These are phyloP conservation scores for Hydraecia micacea DNA, from an alignment of 2,888 invertebrate genomes.

Conservation along the genomic window DNA sequence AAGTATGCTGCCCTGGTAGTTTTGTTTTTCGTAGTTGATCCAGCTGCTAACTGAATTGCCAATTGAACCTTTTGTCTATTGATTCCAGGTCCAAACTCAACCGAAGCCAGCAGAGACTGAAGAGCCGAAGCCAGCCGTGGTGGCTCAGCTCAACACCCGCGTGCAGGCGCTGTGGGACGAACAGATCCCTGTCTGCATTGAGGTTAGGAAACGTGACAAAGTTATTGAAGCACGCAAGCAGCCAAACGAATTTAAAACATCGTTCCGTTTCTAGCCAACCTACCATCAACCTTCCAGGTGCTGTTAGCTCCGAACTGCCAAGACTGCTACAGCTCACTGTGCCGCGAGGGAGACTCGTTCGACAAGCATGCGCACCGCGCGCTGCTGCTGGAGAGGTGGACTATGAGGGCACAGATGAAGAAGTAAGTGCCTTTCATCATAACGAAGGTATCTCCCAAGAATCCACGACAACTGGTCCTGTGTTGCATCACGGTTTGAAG, in stretches of 20 bases:
- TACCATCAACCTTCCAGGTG: slow-evolving; percentile 74
- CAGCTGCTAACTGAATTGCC: neutral
- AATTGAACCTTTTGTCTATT: neutral
- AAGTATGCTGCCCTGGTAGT: neutral
- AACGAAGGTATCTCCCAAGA: neutral
- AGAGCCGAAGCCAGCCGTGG: slow-evolving; percentile 77
- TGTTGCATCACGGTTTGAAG: neutral
- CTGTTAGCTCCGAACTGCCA: slow-evolving; percentile 93
- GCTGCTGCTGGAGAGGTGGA: slow-evolving; percentile 95
- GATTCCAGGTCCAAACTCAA: slow-evolving; percentile 81
- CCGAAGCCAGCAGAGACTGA: slow-evolving; percentile 76
- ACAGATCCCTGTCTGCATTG: slow-evolving; percentile 94
- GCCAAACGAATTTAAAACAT: neutral
- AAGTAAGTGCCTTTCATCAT: slow-evolving; percentile 74
- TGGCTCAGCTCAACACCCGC: slow-evolving; percentile 81
- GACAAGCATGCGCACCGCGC: slow-evolving; percentile 82
- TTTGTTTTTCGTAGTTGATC: neutral
- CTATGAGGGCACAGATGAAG: slow-evolving; percentile 91
- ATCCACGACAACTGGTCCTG: neutral
- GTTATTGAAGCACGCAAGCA: neutral
- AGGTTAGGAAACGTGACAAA: slow-evolving; percentile 80
- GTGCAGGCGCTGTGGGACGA: slow-evolving; percentile 92
- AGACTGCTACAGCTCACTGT: slow-evolving; percentile 90
- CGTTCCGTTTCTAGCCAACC: neutral
- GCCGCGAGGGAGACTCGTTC: slow-evolving; percentile 79